Conservation (phyloP, 2,113 vertebrate genomes). For the Pluvialis apricaria region DNA sequence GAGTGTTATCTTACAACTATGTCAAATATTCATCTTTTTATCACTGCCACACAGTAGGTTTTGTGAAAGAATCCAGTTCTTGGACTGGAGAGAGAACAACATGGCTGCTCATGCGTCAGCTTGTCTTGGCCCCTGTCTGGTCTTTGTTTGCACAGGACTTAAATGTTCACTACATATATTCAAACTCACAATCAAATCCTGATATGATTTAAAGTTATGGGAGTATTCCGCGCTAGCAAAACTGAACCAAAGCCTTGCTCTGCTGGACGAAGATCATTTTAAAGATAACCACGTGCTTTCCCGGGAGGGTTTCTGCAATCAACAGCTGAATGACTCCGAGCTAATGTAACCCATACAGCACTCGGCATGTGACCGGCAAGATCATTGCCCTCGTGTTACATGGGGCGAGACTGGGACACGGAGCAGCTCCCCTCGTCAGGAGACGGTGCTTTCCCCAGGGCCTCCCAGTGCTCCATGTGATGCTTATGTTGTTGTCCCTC, state of each 20-base stretch:
- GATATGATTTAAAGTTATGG: conserved; percentile 3
- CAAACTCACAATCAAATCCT: not conserved
- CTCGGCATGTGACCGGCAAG: not conserved
- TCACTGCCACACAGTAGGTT: not conserved
- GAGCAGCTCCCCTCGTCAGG: not conserved
- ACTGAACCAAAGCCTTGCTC: not conserved
- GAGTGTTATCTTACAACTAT: conserved; percentile 14
- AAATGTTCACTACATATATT: not conserved
- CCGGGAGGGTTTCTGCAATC: not conserved
- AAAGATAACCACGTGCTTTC: not conserved
- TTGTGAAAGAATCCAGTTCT: conserved; percentile 25
- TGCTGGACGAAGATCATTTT: not conserved
- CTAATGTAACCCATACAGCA: not conserved
- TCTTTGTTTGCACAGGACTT: conserved; percentile 8
- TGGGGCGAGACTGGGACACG: not conserved
- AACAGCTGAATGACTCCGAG: not conserved
- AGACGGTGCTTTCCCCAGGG: not conserved
- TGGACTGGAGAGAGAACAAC: not conserved
- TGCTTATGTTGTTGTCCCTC: not conserved
- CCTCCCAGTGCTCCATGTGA: not conserved
- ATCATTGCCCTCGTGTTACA: not conserved
- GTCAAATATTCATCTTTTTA: conserved; percentile 29
- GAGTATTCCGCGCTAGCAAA: not conserved
- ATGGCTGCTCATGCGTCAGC: not conserved
- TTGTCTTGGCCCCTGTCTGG: not conserved